Evolutionary conservation across 2,113 vertebrate genomes (phyloP), one percentile per base, ranked within the genome.

Genomic region (Saccopteryx bilineata): DNA sequence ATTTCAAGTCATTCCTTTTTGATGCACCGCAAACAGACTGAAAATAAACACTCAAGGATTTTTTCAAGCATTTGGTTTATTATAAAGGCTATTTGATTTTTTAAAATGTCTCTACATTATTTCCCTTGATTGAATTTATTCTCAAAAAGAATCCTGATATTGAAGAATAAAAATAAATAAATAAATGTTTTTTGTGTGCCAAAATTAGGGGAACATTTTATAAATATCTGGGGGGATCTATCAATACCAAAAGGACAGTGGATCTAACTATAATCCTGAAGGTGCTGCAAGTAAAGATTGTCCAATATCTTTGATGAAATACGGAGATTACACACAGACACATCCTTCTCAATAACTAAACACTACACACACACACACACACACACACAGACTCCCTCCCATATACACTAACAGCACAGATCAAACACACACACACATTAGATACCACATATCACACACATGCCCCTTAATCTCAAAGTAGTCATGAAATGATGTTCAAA

Each of bases 231-330:
- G 26, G 48, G 48, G 33, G 24, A 83, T 54, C 61, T 95, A 90
- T 93, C 92, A 96, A 66, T 80, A 96, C 13, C 78, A 71, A 92
- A 91, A 79, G n/a, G 39, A 88, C 26, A 68, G 33, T 52, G 26
- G 14, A 60, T 88, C 19, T 82, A 83, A 21, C 11, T 39, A 65
- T 39, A 50, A 21, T 46, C 56, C 68, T 60, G 69, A 82, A 74
- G 46, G 12, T 58, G 8, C 0, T 71, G 4, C 26, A n/a, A 61
- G 3, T 17, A 65, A 95, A 81, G 1, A 26, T 0, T 19, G 9
- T 19, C 24, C 11, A 82, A 94, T 86, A 39, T 48, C 33, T 72
- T 72, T 50, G 61, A 68, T 65, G n/a, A 88, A 94, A 83, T 58
- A 74, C 71, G 11, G 23, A 76, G 13, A 46, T n/a, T 33, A 31